phyloP scores from a whole-genome alignment of 2,797 vertebrate genomes.

The Diplodus puntazzo region DNA sequence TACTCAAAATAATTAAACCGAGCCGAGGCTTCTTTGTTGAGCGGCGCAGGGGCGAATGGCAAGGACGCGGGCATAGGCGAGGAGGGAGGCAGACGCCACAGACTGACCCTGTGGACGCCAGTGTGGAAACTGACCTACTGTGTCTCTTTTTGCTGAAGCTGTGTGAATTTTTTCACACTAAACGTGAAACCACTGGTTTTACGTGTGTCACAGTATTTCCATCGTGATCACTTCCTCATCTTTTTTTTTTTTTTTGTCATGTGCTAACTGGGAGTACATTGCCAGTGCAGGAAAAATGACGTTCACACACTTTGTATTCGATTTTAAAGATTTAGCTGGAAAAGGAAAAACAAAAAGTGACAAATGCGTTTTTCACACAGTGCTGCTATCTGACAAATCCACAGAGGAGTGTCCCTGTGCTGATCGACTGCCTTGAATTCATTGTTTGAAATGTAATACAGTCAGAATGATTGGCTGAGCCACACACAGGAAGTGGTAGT shows the following conservation, averaged over 20 bases:
- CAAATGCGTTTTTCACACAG: neutral
- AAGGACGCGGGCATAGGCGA: slow-evolving; percentile 24
- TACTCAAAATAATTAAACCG: slow-evolving; percentile 2
- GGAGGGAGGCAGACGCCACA: slow-evolving; percentile 31
- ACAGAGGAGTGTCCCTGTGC: slow-evolving; percentile 8
- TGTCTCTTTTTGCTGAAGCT: neutral
- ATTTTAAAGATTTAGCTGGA: slow-evolving; percentile 13
- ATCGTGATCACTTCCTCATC: neutral
- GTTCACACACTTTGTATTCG: neutral
- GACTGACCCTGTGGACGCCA: slow-evolving; percentile 9
- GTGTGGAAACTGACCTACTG: neutral
- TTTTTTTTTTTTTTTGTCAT: neutral
- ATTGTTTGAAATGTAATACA: slow-evolving; percentile 18
- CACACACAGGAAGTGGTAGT: slow-evolving; percentile 17
- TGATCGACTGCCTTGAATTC: slow-evolving; percentile 12
- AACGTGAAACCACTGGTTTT: neutral
- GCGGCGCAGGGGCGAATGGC: slow-evolving; percentile 17
- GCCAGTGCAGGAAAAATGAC: neutral
- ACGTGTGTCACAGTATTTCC: neutral
- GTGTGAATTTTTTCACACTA: neutral
- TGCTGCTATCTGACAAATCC: neutral
- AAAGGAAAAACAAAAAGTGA: neutral
- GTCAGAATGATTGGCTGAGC: slow-evolving; percentile 5
- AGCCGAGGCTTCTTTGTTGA: slow-evolving; percentile 1
- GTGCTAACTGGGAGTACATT: neutral